These are phyloP conservation scores for Notolabrus celidotus DNA, from an alignment of 2,797 vertebrate species.

Conservation along the genomic window DNA sequence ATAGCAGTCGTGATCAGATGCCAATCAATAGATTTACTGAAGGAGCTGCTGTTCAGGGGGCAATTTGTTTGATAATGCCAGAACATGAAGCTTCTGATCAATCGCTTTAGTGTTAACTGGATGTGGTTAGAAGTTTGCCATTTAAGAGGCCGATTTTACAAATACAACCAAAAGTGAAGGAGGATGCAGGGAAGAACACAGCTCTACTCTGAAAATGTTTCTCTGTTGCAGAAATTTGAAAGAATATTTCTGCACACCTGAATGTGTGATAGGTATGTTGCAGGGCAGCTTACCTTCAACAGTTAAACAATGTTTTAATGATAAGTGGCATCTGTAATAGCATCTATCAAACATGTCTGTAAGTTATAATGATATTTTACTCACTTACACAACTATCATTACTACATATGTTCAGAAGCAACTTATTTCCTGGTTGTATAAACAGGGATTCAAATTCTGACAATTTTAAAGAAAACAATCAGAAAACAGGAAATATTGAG, in stretches of 20 bases:
- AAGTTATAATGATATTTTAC: no score
- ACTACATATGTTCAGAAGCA: no score
- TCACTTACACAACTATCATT: no score
- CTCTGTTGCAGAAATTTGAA: no score
- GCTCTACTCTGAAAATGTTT: not conserved
- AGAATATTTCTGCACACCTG: not conserved
- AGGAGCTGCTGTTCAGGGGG: not conserved
- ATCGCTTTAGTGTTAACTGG: not conserved
- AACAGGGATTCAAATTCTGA: no score
- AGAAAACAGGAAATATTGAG: no score
- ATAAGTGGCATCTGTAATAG: no score
- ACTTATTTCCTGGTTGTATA: no score
- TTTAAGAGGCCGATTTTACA: not conserved
- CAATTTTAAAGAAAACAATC: no score
- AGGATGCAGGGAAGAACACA: not conserved
- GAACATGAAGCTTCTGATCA: not conserved
- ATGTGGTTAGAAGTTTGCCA: not conserved
- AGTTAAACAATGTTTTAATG: no score
- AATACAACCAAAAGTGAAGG: not conserved
- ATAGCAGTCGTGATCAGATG: not conserved
- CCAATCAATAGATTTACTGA: not conserved
- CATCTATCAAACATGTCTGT: no score
- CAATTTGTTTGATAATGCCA: not conserved
- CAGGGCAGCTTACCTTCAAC: not conserved
- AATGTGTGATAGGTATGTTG: not conserved